Conservation (phyloP, 2,797 vertebrate genomes). For the Triplophysa yarkandensis region DNA sequence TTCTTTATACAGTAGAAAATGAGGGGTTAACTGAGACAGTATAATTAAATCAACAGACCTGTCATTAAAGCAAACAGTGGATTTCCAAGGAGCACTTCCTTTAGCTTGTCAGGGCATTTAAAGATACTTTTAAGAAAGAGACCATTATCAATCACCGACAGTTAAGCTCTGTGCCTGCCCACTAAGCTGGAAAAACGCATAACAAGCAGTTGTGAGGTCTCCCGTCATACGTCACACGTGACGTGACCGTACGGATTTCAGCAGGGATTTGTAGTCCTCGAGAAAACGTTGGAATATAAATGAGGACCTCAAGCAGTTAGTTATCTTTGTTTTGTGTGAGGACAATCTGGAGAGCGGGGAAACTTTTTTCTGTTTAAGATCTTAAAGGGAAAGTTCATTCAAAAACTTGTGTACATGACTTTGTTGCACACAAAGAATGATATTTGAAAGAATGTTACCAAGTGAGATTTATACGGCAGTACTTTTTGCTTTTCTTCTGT, state of each 20-base stretch:
- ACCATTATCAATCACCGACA: constrained; percentile 13
- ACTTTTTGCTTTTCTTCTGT: no score
- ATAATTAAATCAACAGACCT: constrained; percentile 32
- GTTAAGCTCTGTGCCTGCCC: constrained; percentile 20
- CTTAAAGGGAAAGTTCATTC: no score
- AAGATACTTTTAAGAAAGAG: constrained; percentile 14
- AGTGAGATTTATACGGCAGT: no score
- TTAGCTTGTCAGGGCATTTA: constrained; percentile 7
- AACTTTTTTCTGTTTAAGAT: no score
- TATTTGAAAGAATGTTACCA: no score
- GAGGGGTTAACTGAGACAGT: not conserved
- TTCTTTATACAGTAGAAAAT: constrained; percentile 40
- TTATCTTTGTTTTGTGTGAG: not conserved
- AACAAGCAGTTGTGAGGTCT: constrained; percentile 18
- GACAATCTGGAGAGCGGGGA: no score
- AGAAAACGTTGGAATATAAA: not conserved
- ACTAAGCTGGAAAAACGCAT: constrained; percentile 39
- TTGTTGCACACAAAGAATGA: no score
- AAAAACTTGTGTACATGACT: no score
- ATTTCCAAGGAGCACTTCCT: constrained; percentile 17
- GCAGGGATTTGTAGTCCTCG: not conserved
- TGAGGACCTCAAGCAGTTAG: not conserved
- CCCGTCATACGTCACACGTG: constrained; percentile 20
- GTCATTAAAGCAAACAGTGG: not conserved
- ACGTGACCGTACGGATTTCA: not conserved